Evolutionary conservation across 2,113 vertebrate species (phyloP), one percentile per base, ranked within the genome.

Genomic region (Stigmatopora nigra): DNA sequence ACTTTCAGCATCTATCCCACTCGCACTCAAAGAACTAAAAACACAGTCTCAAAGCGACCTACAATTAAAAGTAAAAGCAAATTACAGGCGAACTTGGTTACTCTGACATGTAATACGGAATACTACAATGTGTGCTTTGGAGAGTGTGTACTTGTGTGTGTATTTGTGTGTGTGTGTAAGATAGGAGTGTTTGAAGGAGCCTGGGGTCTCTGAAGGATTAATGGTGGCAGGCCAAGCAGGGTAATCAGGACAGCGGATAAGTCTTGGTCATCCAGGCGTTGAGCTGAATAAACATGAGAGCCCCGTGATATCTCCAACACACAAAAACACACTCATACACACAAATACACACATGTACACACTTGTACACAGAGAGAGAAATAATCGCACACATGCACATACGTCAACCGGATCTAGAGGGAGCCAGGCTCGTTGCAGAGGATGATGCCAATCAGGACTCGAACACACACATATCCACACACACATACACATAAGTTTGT

Each of bases 221-320:
- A 86, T 86, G 88, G 88, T 87, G 85, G 88, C 87, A 87, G 84
- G 79, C 74, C 82, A 86, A 83, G 83, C 84, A 80, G 86, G 82
- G 84, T 88, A 87, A 89, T 88, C 88, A 88, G 87, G 80, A 85
- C 81, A 78, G 78, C 72, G 85, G 84, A 87, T 88, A 86, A 87
- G 83, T 87, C 86, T 79, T 82, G 80, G 81, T 86, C 84, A 85
- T 81, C 84, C 83, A 89, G 86, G 82, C 87, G 85, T 86, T 84
- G 84, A 86, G 79, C 84, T 88, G 84, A 88, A 88, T 89, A 88
- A 90, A 87, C 82, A 90, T 89, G 85, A 88, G 86, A 75, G 78
- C 64, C 73, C 63, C 69, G 69, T 78, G 79, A 80, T 88, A 82
- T 83, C 86, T 77, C 68, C 81, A 53, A 68, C 77, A 65, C 68